Conservation (phyloP, 1,140 invertebrate genomes). For the Scaptomyza pallida region DNA sequence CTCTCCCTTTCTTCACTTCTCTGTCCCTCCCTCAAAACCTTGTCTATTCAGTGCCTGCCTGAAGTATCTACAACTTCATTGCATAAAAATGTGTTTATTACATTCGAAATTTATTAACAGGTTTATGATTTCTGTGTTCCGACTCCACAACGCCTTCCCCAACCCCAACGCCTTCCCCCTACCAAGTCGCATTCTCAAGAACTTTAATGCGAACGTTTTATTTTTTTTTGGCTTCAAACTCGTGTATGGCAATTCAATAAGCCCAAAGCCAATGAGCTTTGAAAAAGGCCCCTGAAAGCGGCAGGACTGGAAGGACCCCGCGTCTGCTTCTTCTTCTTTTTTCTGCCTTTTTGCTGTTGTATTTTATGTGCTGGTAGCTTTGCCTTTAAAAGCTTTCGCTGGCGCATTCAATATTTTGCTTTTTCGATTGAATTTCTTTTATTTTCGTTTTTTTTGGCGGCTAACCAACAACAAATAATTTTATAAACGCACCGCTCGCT, state of each 20-base stretch:
- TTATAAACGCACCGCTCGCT: conserved; percentile 61
- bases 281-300: not conserved
- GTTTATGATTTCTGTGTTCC: conserved; percentile 13
- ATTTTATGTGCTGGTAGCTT: conserved; percentile 30
- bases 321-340: not conserved
- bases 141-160: too few relatives aligned
- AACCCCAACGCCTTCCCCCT: too few relatives aligned
- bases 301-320: not conserved
- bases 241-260: conserved; percentile 40
- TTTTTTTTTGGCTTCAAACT: too few relatives aligned
- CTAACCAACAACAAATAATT: conserved; percentile 67
- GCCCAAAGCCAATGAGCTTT: conserved; percentile 32
- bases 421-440: conserved; percentile 2
- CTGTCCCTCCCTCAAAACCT: too few relatives aligned
- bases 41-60: not conserved
- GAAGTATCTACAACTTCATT: not conserved
- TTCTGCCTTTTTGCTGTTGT: not conserved
- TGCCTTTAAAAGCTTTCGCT: conserved; percentile 35
- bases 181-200: conserved; percentile 17
- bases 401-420: conserved; percentile 56
- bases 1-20: too few relatives aligned
- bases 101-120: conserved; percentile 41
- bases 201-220: conserved; percentile 18
- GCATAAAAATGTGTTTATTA: conserved; percentile 45
- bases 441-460: conserved; percentile 10